Evolutionary conservation across 2,113 vertebrate species (phyloP).

Genomic region (Ornithorhynchus anatinus): DNA sequence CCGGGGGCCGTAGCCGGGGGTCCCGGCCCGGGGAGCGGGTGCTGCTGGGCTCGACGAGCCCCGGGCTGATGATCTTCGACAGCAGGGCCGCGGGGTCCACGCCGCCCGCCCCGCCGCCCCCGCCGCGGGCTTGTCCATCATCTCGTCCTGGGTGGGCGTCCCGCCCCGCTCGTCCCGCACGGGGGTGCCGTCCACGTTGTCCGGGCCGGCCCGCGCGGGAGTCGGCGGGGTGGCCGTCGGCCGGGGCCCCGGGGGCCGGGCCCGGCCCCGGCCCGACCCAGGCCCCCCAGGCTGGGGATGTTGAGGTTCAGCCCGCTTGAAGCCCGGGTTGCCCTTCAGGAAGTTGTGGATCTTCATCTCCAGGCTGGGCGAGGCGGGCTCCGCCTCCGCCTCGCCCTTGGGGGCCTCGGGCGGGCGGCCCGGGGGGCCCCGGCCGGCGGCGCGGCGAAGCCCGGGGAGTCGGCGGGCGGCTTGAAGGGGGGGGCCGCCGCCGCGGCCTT

Average conservation of each 20-base stretch:
- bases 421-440: constrained; percentile 64
- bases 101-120: too few species aligned
- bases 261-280: constrained; percentile 68
- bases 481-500: constrained; percentile 73
- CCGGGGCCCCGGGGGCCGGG: constrained; percentile 62
- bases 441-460: constrained; percentile 67
- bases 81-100: constrained; percentile 74
- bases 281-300: constrained; percentile 77
- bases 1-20: constrained; percentile 67
- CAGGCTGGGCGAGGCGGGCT: constrained; percentile 83
- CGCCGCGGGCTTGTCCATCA: constrained; percentile 91
- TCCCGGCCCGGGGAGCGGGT: constrained; percentile 73
- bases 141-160: constrained; percentile 96
- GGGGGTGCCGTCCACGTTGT: constrained; percentile 89
- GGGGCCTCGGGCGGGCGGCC: constrained; percentile 64
- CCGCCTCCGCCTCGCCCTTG: constrained; percentile 70
- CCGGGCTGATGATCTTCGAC: constrained; percentile 79
- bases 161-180: constrained; percentile 92
- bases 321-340: constrained; percentile 94
- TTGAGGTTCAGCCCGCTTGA: constrained; percentile 89
- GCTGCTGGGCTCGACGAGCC: constrained; percentile 79
- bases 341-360: constrained; percentile 99
- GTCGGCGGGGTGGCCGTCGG: constrained; percentile 65
- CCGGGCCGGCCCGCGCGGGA: constrained; percentile 74
- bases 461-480: constrained; percentile 70